These are phyloP conservation scores for Peromyscus aztecus DNA, from an alignment of 2,797 vertebrate species.

Conservation along the genomic window DNA sequence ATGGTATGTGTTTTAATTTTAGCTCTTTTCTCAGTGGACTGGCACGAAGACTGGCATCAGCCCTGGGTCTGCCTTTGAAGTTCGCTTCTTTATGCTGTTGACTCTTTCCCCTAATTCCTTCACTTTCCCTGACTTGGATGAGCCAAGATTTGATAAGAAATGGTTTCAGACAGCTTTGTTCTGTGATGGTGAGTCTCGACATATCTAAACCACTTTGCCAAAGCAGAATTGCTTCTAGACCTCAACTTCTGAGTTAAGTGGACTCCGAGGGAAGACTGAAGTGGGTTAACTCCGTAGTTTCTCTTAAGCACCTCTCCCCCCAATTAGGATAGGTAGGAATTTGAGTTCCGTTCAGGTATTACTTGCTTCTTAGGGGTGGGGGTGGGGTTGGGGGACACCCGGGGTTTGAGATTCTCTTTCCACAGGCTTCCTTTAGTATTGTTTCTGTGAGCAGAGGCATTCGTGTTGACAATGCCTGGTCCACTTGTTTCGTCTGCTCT, in stretches of 20 bases:
- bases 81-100: conserved; percentile 27
- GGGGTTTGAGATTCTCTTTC: neutral
- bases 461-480: neutral
- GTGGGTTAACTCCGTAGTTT: neutral
- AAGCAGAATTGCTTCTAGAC: neutral
- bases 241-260: neutral
- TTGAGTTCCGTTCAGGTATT: neutral
- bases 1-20: conserved; percentile 51
- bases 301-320: neutral
- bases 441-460: neutral
- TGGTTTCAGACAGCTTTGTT: neutral
- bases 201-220: neutral
- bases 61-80: neutral
- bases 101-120: conserved; percentile 21
- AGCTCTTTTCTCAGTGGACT: neutral
- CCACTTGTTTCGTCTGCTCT: neutral
- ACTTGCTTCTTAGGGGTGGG: neutral
- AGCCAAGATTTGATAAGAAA: neutral
- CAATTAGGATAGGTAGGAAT: neutral
- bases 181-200: neutral
- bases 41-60: neutral
- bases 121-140: neutral
- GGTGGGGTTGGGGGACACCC: too few relatives aligned
- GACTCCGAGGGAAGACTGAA: neutral
- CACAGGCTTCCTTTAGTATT: neutral